A percentile compares a stretch with the other conserved stretches of the same genome.
These are phyloP conservation scores for Eublepharis macularius DNA, from an alignment of 2,113 vertebrate genomes.

Conservation along the genomic window DNA sequence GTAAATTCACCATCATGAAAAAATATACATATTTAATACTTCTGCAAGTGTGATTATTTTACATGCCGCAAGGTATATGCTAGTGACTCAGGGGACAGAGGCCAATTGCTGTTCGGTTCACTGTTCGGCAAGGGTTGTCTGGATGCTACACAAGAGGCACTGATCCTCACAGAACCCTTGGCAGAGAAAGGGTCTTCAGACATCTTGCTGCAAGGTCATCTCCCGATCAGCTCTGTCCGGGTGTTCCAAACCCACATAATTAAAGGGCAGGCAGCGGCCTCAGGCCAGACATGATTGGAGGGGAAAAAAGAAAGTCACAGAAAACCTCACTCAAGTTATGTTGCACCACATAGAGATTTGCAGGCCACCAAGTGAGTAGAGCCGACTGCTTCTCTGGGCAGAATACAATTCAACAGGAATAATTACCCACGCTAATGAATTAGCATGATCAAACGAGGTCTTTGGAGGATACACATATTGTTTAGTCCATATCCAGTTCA, in stretches of 20 bases:
- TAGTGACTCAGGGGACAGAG: too few species aligned
- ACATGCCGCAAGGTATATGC: too few species aligned
- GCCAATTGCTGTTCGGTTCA: too few species aligned
- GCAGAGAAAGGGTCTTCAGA: not conserved
- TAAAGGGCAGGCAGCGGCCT: not conserved
- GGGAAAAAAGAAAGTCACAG: too few species aligned
- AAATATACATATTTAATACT: too few species aligned
- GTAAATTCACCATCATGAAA: too few species aligned
- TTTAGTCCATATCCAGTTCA: not conserved
- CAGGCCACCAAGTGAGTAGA: not conserved
- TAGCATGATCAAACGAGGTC: not conserved
- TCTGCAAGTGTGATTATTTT: too few species aligned
- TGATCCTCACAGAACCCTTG: not conserved
- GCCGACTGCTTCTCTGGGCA: not conserved
- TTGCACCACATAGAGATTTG: not conserved
- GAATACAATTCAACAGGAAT: not conserved
- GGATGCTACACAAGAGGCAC: not conserved
- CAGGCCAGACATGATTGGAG: not conserved
- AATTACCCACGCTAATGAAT: not conserved
- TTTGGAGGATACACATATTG: not conserved
- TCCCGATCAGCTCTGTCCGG: not conserved
- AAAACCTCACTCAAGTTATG: not conserved
- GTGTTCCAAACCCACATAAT: slow-evolving; percentile 10
- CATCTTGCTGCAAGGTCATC: not conserved
- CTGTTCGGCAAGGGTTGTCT: too few species aligned